phyloP scores from a whole-genome alignment of 2,888 invertebrate genomes.

The Volucella bombylans region DNA sequence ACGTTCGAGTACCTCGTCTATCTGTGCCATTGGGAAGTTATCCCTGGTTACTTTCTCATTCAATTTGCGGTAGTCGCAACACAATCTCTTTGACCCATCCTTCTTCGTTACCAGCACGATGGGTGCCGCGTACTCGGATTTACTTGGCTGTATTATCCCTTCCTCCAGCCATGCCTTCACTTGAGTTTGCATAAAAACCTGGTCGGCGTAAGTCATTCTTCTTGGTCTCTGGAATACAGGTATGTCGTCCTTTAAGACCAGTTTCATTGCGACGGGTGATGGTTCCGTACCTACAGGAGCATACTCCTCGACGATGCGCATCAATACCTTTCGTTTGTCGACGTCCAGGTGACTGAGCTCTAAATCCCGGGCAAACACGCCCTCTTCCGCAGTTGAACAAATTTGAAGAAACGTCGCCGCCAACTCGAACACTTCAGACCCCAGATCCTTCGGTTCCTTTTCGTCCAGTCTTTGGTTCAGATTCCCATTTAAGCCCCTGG shows the following conservation, averaged over 20 bases:
- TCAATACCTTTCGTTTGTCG: neutral
- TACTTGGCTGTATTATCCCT: no score
- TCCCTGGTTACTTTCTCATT: slow-evolving; percentile 48
- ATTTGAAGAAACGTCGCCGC: neutral
- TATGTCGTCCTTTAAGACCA: no score
- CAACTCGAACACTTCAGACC: neutral
- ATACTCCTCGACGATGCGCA: slow-evolving; percentile 1
- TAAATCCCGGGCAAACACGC: neutral
- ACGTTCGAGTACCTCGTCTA: slow-evolving; percentile 65
- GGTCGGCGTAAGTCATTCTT: slow-evolving; percentile 1
- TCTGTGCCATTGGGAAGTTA: slow-evolving; percentile 69
- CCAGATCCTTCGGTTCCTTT: no score
- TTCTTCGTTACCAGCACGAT: slow-evolving; percentile 65
- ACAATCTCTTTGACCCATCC: slow-evolving; percentile 51
- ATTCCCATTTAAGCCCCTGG: neutral
- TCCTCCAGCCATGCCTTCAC: no score
- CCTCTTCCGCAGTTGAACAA: no score
- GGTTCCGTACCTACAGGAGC: neutral
- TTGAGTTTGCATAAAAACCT: no score
- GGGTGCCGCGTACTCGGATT: slow-evolving; percentile 40
- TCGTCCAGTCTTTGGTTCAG: neutral
- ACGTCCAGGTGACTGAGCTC: neutral
- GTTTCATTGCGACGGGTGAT: no score
- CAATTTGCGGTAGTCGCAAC: no score
- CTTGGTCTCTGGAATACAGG: no score